Evolutionary conservation across 2,888 invertebrate species (phyloP).

Genomic region (Ceriagrion tenellum): DNA sequence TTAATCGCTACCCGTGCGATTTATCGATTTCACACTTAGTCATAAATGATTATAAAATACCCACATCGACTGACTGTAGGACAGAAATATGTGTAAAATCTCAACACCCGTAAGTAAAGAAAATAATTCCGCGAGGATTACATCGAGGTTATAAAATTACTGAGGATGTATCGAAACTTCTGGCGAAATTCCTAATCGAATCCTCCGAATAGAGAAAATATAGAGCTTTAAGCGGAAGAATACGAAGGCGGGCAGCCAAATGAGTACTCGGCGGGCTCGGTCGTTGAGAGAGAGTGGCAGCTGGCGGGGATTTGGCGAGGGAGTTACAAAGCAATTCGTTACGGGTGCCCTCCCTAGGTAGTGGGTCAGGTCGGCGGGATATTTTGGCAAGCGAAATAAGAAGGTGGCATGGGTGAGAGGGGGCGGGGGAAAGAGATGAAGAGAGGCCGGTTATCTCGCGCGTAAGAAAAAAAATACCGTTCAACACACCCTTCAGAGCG

Average conservation of each 20-base stretch:
- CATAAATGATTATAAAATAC: too few species aligned
- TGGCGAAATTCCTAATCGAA: not conserved
- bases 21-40: too few species aligned
- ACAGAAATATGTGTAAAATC: too few species aligned
- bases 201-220: not conserved
- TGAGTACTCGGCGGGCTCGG: not conserved
- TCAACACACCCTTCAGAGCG: not conserved
- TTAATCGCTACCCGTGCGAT: too few species aligned
- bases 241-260: not conserved
- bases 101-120: too few species aligned
- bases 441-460: not conserved
- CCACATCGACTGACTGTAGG: too few species aligned
- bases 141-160: too few species aligned
- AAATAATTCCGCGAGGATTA: too few species aligned
- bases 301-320: constrained; percentile 19
- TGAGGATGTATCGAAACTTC: too few species aligned
- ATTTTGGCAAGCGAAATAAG: not conserved
- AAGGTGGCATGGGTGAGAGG: not conserved
- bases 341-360: constrained; percentile 33
- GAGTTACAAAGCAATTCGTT: not conserved
- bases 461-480: not conserved
- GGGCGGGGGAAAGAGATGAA: not conserved
- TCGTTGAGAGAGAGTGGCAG: not conserved
- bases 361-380: constrained; percentile 47
- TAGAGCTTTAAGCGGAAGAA: not conserved